Base-by-base conservation (phyloP, 2,888 invertebrate genomes). In the Zele albiditarsus region DNA sequence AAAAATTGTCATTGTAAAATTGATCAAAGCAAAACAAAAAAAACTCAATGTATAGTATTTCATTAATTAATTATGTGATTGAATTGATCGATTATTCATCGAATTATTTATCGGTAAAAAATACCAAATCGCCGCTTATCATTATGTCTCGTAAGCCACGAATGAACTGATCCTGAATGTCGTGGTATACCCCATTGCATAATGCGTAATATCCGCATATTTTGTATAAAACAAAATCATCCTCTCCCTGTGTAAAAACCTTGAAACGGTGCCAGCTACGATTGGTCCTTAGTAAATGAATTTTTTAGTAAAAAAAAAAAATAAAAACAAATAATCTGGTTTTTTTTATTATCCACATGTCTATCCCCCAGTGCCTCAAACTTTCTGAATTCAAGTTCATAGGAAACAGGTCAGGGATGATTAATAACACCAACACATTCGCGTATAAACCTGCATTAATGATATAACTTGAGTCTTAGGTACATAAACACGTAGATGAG, bases 381-480 rank as follows among this genome's bases (percentile, higher is more conserved):
- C 10, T 38, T 38, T 12, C 38, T 38, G 8, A 12, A 38, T 38
- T 12, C 2, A 38, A 38, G 2, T 12, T 38, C 12, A 2, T 38
- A 57, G 49, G 23, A 23, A 25, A 27, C 31, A 6, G 62, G 66
- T 58, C 49, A 31, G 67, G 67, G 60, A n/a, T 57, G 31, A 20
- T 5, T 27, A 62, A 16, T 4, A 28, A 60, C 49, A 38, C 8
- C 49, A 71, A 27, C 6, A 27, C 6, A 16, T 72, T 72, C 82
- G 83, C 82, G 85, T 87, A 88, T 85, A 88, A 88, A 88, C 83
- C 84, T 86, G 86, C 83, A 86, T 86, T 83, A 85, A 84, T 86
- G 84, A 86, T 87, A 87, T 84, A 88, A 86, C 86, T 87, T 86
- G 84, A 85, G 83, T 84, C 83, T 85, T 87, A 84, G 81, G 83